These are phyloP conservation scores for Zapus hudsonius DNA, from an alignment of 2,113 vertebrate species.

Conservation along the genomic window DNA sequence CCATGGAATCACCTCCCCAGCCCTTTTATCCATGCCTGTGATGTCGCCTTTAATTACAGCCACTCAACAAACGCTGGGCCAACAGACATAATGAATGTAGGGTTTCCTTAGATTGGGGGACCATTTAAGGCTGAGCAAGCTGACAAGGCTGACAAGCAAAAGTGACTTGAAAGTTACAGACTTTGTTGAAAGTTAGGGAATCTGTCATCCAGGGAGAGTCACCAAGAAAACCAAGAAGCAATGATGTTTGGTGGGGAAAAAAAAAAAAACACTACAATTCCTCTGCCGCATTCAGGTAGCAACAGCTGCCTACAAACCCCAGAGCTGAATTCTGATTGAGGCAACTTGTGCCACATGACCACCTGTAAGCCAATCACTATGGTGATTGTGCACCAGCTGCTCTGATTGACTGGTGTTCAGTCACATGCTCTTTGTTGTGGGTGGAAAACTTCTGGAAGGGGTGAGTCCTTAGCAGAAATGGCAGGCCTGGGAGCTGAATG, in stretches of 20 bases:
- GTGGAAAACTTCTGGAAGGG: accelerated
- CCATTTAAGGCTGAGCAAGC: neutral
- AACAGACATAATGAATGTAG: too few relatives aligned
- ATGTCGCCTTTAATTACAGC: neutral
- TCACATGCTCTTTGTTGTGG: neutral
- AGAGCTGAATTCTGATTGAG: neutral
- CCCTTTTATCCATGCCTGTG: neutral
- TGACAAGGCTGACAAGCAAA: too few relatives aligned
- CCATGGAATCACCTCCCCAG: too few relatives aligned
- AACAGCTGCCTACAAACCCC: neutral
- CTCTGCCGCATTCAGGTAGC: neutral
- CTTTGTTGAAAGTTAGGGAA: neutral
- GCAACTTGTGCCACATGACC: neutral
- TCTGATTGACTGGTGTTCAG: slow-evolving; percentile 3
- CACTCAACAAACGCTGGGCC: neutral
- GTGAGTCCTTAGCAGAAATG: neutral
- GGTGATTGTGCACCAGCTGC: too few relatives aligned
- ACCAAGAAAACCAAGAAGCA: neutral
- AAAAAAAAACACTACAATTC: neutral
- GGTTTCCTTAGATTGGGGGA: too few relatives aligned
- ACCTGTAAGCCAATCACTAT: neutral
- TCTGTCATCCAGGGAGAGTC: neutral
- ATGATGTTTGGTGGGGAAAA: neutral
- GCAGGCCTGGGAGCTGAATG: too few relatives aligned
- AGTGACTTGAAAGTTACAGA: neutral